Evolutionary conservation across 1,140 invertebrate species (phyloP).

Genomic region (Anagrus nilaparvatae): DNA sequence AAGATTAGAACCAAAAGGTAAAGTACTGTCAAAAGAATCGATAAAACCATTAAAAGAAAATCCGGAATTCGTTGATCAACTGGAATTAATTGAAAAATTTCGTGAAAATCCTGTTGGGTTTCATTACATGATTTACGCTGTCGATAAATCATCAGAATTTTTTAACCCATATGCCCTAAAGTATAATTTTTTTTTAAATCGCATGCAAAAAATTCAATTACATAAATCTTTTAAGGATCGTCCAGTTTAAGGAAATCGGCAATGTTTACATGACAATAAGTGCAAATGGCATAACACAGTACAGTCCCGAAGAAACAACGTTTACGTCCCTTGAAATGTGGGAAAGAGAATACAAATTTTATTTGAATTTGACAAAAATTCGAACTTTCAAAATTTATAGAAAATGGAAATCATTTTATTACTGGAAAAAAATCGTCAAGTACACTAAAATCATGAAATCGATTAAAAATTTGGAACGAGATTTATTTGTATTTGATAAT

Average conservation of each 20-base stretch:
- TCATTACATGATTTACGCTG: constrained; percentile 58
- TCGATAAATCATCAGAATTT: constrained; percentile 53
- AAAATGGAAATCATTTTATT: constrained; percentile 72
- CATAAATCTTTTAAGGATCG: constrained; percentile 42
- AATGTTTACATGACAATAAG: constrained; percentile 58
- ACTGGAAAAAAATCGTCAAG: constrained; percentile 67
- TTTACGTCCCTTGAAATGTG: constrained; percentile 59
- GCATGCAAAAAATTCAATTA: background rate
- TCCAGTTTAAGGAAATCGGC: constrained; percentile 52
- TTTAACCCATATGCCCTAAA: constrained; percentile 55
- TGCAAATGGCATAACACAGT: constrained; percentile 57
- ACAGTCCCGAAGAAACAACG: constrained; percentile 49
- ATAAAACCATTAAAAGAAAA: constrained; percentile 28
- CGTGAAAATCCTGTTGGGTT: constrained; percentile 44
- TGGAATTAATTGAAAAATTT: constrained; percentile 45
- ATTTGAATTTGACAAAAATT: constrained; percentile 57
- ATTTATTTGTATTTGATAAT: no score
- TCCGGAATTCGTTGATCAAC: constrained; percentile 38
- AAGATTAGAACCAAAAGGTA: constrained; percentile 13
- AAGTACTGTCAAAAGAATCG: constrained; percentile 9
- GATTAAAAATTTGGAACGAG: constrained; percentile 47
- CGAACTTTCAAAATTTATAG: constrained; percentile 61
- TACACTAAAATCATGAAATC: constrained; percentile 54
- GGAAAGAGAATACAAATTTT: constrained; percentile 61
- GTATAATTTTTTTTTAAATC: constrained; percentile 10